phyloP scores from a whole-genome alignment of 1,140 invertebrate genomes.

The Aphis craccivora region DNA sequence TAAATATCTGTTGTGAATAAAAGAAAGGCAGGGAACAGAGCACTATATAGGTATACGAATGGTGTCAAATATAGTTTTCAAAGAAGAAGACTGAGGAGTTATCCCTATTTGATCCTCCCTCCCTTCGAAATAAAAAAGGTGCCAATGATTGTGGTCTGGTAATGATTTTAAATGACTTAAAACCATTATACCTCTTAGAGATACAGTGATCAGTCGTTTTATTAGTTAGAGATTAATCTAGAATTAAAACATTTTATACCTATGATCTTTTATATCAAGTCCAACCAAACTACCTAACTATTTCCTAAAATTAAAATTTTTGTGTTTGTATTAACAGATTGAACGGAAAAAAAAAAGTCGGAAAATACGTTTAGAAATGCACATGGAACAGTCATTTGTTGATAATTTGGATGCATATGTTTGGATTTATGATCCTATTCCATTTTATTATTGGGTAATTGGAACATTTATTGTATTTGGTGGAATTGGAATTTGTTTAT shows the following conservation, averaged over 20 bases:
- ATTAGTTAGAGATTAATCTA: neutral
- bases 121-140: too few species aligned
- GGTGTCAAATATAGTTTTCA: too few species aligned
- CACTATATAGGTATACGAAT: too few species aligned
- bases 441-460: slow-evolving; percentile 94
- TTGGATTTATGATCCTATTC: slow-evolving; percentile 99
- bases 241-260: neutral
- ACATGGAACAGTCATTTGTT: slow-evolving; percentile 91
- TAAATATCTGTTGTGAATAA: too few species aligned
- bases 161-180: too few species aligned
- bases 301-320: neutral
- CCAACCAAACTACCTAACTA: neutral
- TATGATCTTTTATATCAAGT: neutral
- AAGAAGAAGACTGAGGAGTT: too few species aligned
- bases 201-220: neutral
- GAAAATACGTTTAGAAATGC: slow-evolving; percentile 90
- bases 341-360: slow-evolving; percentile 68
- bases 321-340: slow-evolving; percentile 62
- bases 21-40: too few species aligned
- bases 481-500: slow-evolving; percentile 94
- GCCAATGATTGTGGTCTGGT: too few species aligned
- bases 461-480: slow-evolving; percentile 90
- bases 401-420: slow-evolving; percentile 96
- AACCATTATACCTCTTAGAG: neutral
- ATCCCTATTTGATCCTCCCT: too few species aligned